Evolutionary conservation across 2,113 vertebrate genomes (phyloP), one percentile per base, ranked within the genome.

Genomic region (Addax nasomaculatus): DNA sequence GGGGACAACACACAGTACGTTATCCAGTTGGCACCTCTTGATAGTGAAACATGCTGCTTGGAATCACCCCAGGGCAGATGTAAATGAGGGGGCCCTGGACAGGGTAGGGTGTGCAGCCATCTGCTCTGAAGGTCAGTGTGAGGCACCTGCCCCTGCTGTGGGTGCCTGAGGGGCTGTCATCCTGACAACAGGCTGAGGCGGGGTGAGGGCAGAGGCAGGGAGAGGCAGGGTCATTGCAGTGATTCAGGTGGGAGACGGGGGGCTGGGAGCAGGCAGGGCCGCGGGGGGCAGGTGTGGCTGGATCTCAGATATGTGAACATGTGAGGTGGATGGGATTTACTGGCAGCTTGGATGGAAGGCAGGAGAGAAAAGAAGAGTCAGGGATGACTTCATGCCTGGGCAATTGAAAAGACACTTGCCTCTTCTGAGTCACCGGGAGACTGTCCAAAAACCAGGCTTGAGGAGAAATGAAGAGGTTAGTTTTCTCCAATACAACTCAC

Each of bases 61-160:
- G 7, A 5, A 43, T 60, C 60, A 29, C 3, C 25, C 27, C 13
- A 67, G 39, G 36, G 25, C n/a, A 79, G 25, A 15, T 0, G 2
- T 57, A 51, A 88, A 17, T 0, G 0, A 2, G 2, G 15, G 3
- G n/a, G 1, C 57, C 9, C 12, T 6, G n/a, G 11, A 36, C 10
- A 27, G 88, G 49, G 30, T 25, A 36, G 27, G 19, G 39, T 19
- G 5, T 7, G 2, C 29, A 17, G 67, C 55, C 49, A 2, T 53
- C 19, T n/a, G 13, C 73, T 45, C 25, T 7, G 73, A 58, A 62
- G 78, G 70, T 51, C n/a, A 60, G 15, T 7, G 13, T 23, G 19
- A 27, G 57, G 16, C 0, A 0, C 33, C 60, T 25, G 58, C 23
- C 81, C 47, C 79, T 27, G 10, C 53, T 47, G 1, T 2, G 17